Base-by-base conservation (phyloP, 2,113 vertebrate species). In the Ahaetulla prasina region DNA sequence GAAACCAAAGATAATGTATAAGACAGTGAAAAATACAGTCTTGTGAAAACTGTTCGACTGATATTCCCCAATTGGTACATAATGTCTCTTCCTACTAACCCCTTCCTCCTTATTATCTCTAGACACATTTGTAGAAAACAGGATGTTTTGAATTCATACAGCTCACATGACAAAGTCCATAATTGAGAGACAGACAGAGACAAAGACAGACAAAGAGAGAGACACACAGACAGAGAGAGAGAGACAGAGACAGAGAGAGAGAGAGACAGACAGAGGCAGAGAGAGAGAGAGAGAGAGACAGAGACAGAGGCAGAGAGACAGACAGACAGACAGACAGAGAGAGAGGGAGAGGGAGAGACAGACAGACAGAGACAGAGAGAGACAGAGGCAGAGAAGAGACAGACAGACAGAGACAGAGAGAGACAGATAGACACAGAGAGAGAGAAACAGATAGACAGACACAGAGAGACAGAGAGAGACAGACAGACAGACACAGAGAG, bases 71-170 rank as follows among this genome's bases (percentile, higher is more conserved):
- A 92, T 50, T 89, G 87, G 68, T 89, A 49, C 27, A 8, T 88
- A 89, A 89, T 89, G 68, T 60, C 49, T 74, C 25, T 80, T 53
- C 57, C 49, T 86, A 20, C 90, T 18, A 54, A 1, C 54, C 27
- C 1, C 47, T 60, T 49, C 53, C 39, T 16, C 20, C 57, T 45
- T 45, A 84, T 92, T 84, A 92, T 89, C 87, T 85, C 4, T 89
- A 45, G 57, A 30, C 87, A 88, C 87, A 91, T 45, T 84, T 53
- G 87, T 43, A 85, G 35, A 89, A 91, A 93, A 91, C 49, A 91
- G 90, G 68, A 63, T 85, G 74, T 93, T 93, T 85, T 89, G 63
- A 91, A 88, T 63, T 85, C 53, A 85, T 63, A 52, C 9, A 35
- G 39, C 22, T 49, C 53, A 18, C 11, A 27, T 91, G 74, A 60